phyloP scores from a whole-genome alignment of 1,140 invertebrate genomes.

The Drosophila nasuta region DNA sequence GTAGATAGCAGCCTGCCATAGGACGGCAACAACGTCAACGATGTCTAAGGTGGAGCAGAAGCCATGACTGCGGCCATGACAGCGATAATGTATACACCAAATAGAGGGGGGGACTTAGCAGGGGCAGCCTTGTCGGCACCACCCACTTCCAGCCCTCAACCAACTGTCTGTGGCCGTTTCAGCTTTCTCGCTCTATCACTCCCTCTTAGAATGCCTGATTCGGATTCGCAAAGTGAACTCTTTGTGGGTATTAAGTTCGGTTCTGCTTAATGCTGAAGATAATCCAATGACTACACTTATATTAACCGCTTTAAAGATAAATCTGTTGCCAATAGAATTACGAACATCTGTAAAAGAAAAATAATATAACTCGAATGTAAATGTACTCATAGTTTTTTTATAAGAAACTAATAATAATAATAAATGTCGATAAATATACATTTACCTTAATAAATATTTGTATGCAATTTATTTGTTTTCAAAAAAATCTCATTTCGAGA shows the following conservation, averaged over 20 bases:
- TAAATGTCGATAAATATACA: no score
- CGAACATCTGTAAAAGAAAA: neutral
- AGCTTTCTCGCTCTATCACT: slow-evolving; percentile 19
- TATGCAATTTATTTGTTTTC: neutral
- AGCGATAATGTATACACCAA: slow-evolving; percentile 76
- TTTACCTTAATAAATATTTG: no score
- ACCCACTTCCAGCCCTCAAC: slow-evolving; percentile 32
- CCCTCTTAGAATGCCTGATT: slow-evolving; percentile 12
- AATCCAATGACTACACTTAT: slow-evolving; percentile 60
- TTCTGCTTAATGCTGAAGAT: slow-evolving; percentile 67
- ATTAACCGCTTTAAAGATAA: slow-evolving; percentile 36
- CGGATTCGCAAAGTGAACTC: slow-evolving; percentile 28
- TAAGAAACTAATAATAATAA: no score
- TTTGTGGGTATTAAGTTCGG: slow-evolving; percentile 80
- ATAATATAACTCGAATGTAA: neutral
- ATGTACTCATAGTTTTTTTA: no score
- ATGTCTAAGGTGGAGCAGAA: slow-evolving; percentile 84
- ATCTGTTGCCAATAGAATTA: neutral
- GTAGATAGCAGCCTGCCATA: slow-evolving; percentile 81
- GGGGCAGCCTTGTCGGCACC: slow-evolving; percentile 56
- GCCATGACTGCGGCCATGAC: slow-evolving; percentile 83
- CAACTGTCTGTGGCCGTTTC: slow-evolving; percentile 38
- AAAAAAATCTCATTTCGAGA: neutral
- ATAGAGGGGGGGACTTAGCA: slow-evolving; percentile 12
- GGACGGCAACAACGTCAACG: slow-evolving; percentile 72